Evolutionary conservation across 2,888 invertebrate species (phyloP), one percentile per base, ranked within the genome.

Genomic region (Erpobdella octoculata): DNA sequence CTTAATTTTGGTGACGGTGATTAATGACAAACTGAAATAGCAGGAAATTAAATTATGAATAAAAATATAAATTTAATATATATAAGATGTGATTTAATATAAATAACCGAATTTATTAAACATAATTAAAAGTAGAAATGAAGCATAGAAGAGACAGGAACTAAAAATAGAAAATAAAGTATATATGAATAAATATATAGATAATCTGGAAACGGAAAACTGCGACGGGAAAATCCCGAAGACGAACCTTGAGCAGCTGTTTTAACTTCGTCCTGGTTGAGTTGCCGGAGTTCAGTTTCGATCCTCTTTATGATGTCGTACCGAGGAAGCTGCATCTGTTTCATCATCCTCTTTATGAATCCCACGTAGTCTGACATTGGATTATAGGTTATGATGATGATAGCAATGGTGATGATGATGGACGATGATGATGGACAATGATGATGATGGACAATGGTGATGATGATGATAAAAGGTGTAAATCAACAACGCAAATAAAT

Each of bases 331-430:
- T 97, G 96, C 89, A 98, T 89, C 77, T 95, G 85, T 83, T 94
- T 95, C 90, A 98, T 93, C 77, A 95, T 91, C 85, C 93, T 94
- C 86, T 93, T 97, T 76, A 99, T 95, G 82, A 96, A 99, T 37
- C 94, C 95, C 74, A 95, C 93, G 84, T 98, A 98, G 88, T 98
- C 97, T 95, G 86, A n/a, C n/a, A 21, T 21, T 21, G 2, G 33
- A 70, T 8, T 61, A 28, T 59, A 25, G 8, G n/a, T 9, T 31
- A 9, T 9, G n/a, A 66, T 37, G 35, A 37, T 9, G 21, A 12
- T 37, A 37, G n/a, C 46, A 46, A 68, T 12, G 15, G 31, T 46
- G 18, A 5, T 5, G 31, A 21, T 35, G 33, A 36, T n/a, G 36
- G n/a, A n/a, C 36, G 33, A 5, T n/a, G 8, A 5, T 25, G 18